phyloP scores from a whole-genome alignment of 1,140 invertebrate genomes.

The Laupala kohalensis region DNA sequence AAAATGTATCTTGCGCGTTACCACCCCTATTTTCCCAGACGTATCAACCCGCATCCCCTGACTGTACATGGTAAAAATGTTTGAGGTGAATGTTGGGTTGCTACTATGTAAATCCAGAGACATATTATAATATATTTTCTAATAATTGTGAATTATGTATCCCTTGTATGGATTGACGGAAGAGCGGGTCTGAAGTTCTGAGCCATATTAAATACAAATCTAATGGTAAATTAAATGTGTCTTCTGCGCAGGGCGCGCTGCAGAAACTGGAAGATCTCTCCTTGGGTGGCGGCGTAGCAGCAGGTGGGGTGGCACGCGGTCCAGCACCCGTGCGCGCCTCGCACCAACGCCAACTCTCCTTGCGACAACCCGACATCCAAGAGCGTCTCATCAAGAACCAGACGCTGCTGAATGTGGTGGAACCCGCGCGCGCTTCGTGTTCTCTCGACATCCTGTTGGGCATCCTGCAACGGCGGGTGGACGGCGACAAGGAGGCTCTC shows the following conservation, averaged over 20 bases:
- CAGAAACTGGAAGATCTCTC: slow-evolving; percentile 75
- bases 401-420: slow-evolving; percentile 70
- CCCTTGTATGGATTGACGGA: no score
- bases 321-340: slow-evolving; percentile 75
- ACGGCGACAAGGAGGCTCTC: slow-evolving; percentile 54
- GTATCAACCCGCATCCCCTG: no score
- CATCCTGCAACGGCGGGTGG: slow-evolving; percentile 47
- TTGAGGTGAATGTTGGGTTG: no score
- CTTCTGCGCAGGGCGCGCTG: slow-evolving; percentile 53
- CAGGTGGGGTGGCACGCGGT: slow-evolving; percentile 40
- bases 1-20: no score
- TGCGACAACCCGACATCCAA: slow-evolving; percentile 67
- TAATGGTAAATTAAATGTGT: no score
- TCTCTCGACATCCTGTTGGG: slow-evolving; percentile 38
- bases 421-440: slow-evolving; percentile 43
- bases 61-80: no score
- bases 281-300: slow-evolving; percentile 27
- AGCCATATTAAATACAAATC: no score
- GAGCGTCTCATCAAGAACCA: slow-evolving; percentile 85
- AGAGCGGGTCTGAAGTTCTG: no score
- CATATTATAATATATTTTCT: no score
- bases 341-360: slow-evolving; percentile 74
- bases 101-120: no score
- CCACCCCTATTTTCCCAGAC: no score
- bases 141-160: no score